phyloP scores from a whole-genome alignment of 2,797 vertebrate species.

The Gymnopithys bicolor region DNA sequence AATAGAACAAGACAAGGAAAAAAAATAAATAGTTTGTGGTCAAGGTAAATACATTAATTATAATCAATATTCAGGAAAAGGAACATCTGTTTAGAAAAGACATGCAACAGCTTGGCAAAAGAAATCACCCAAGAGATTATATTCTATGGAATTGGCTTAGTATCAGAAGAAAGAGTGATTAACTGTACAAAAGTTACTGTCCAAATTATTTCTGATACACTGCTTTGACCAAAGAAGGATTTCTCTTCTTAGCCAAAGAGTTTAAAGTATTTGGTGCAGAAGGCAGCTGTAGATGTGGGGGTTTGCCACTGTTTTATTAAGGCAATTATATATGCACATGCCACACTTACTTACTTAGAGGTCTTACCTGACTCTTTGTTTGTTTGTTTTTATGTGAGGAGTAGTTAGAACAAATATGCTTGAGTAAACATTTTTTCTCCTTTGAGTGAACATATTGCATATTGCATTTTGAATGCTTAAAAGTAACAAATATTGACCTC shows the following conservation, averaged over 20 bases:
- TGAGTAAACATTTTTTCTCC: not conserved
- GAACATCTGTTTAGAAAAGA: not conserved
- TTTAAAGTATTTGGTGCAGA: not conserved
- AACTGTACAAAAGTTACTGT: not conserved
- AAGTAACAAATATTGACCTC: not conserved
- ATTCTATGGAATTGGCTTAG: not conserved
- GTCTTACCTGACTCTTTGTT: not conserved
- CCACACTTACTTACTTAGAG: not conserved
- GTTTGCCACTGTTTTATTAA: not conserved
- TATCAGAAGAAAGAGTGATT: not conserved
- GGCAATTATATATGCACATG: fast-evolving
- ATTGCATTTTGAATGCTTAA: not conserved
- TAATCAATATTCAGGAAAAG: not conserved
- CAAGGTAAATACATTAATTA: not conserved
- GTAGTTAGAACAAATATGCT: not conserved
- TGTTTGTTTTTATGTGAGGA: not conserved
- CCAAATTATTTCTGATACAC: not conserved
- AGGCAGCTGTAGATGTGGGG: not conserved
- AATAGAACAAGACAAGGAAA: not conserved
- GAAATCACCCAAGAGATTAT: not conserved
- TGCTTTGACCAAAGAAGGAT: not conserved
- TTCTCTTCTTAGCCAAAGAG: not conserved
- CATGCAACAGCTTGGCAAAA: not conserved
- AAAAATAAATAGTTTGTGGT: not conserved
- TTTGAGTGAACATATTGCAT: not conserved